A percentile compares a stretch with the other conserved stretches of the same genome.
Conservation (phyloP, 2,113 vertebrate species). For the Lamprologus callipterus region DNA sequence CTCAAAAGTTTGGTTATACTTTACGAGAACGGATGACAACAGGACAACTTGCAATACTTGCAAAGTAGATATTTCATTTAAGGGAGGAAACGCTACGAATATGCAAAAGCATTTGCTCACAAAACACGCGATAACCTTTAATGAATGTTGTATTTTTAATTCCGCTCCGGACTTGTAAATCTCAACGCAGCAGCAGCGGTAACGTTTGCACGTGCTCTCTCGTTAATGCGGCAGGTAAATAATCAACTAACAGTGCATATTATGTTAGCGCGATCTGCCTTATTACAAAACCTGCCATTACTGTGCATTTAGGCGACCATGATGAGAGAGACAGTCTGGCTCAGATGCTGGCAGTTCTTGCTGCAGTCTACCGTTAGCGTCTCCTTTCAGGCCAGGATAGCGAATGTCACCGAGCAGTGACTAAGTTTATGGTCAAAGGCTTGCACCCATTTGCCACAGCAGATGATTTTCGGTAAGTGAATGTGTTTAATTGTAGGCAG, state of each 20-base stretch:
- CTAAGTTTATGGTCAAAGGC: no score
- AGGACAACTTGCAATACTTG: neutral
- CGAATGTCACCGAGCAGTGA: fast-evolving
- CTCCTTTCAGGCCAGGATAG: no score
- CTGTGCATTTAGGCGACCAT: fast-evolving
- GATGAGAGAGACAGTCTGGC: no score
- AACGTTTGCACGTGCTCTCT: neutral
- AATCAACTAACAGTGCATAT: neutral
- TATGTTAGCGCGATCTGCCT: fast-evolving
- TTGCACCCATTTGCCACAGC: no score
- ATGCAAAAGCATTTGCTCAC: neutral
- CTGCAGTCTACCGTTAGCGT: no score
- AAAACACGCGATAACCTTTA: fast-evolving
- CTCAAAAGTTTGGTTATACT: fast-evolving
- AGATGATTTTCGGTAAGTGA: fast-evolving
- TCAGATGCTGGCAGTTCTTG: fast-evolving
- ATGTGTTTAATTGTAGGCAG: neutral
- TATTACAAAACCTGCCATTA: neutral
- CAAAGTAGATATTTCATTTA: fast-evolving
- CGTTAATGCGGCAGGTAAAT: neutral
- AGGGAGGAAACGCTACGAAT: fast-evolving
- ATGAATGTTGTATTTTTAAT: neutral
- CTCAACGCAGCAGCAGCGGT: neutral
- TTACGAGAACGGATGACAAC: neutral
- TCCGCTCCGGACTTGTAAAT: neutral